Evolutionary conservation across 2,797 vertebrate genomes (phyloP).

Genomic region (Propithecus deckenii): DNA sequence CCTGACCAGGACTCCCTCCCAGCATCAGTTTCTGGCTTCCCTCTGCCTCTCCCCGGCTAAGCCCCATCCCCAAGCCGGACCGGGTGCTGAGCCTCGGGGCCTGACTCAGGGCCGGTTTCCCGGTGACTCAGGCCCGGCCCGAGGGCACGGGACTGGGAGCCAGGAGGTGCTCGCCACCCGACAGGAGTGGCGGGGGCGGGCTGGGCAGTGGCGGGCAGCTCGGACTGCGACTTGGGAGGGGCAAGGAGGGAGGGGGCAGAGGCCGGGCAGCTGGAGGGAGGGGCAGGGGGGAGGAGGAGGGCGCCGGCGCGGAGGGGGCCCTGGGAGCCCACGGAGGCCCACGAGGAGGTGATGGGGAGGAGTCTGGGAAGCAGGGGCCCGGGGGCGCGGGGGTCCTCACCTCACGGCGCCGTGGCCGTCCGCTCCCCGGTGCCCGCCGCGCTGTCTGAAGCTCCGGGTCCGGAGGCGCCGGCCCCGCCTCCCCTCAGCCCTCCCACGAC

Average conservation of each 20-base stretch:
- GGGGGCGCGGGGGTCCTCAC: conserved; percentile 66
- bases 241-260: conserved; percentile 28
- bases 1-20: not conserved
- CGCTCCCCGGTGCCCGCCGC: conserved; percentile 41
- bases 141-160: conserved; percentile 43
- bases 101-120: conserved; percentile 54
- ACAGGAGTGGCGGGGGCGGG: not conserved
- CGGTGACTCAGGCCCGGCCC: conserved; percentile 51
- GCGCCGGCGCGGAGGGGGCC: not conserved
- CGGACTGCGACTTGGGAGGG: not conserved
- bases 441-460: not conserved
- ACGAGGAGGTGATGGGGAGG: conserved; percentile 50
- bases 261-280: not conserved
- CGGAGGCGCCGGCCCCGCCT: conserved; percentile 49
- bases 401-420: conserved; percentile 51
- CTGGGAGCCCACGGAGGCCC: conserved; percentile 1
- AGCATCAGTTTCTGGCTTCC: not conserved
- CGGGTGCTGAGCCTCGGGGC: not conserved
- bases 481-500: conserved; percentile 12
- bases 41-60: not conserved
- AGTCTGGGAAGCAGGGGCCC: conserved; percentile 45
- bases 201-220: not conserved
- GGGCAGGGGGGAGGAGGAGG: not conserved
- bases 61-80: not conserved
- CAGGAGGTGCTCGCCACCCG: not conserved